Base-by-base conservation (phyloP, 2,113 vertebrate species). In the Pardalotus punctatus region DNA sequence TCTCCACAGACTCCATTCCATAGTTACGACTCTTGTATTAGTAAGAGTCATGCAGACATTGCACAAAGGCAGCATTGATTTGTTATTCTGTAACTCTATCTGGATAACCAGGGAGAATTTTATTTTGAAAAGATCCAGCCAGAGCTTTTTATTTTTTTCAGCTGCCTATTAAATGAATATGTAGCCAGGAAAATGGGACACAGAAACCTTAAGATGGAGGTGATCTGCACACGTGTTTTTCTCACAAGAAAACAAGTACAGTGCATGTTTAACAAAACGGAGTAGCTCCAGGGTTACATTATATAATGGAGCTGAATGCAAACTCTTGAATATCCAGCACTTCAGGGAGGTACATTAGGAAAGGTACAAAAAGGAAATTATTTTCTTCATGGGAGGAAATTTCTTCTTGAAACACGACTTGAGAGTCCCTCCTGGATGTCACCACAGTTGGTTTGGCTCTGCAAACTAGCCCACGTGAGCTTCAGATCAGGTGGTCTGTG, bases 111-210 rank as follows among this genome's bases (percentile, higher is more conserved):
- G 45, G 29, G 77, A 94, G 72, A 88, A 88, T 90, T 88, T 83
- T 92, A 93, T 94, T 97, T 93, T 95, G 36, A 90, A 93, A 93
- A 93, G 48, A 74, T 77, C 42, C 28, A 78, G 43, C 38, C 1
- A 1, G 33, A 80, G 54, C 31, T 54, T 86, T 81, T 69, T n/a
- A 6, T 23, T 66, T 79, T 62, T 65, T 64, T n/a, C 38, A 90
- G 47, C 42, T 45, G 67, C 40, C 89, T 25, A 7, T 88, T 92
- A 90, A 90, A 42, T 16, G 60, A 90, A 13, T 53, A 58, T 9
- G 36, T 64, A 86, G 61, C 72, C 80, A 90, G 48, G 31, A 96
- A 96, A 96, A 95, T 48, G 60, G 82, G 90, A 95, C 86, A 86
- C 47, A 67, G 29, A 73, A 94, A 60, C 56, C 6, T 1, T 29